These are phyloP conservation scores for Proterorhinus semilunaris DNA, from an alignment of 2,113 vertebrate genomes.

Conservation along the genomic window DNA sequence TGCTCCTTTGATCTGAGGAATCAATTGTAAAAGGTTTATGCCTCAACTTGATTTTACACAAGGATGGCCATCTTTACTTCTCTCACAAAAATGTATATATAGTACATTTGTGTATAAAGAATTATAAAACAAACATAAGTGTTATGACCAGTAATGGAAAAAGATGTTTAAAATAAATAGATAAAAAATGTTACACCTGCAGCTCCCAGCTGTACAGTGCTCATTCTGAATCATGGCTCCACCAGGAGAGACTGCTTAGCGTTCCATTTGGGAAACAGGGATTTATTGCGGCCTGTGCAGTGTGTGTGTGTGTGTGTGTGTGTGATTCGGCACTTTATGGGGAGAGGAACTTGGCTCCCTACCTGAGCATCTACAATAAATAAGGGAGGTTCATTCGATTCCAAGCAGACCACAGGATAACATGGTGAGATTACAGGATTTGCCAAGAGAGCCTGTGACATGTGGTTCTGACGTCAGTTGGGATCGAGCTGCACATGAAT, in stretches of 20 bases:
- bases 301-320: not conserved
- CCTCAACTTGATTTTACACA: too few species aligned
- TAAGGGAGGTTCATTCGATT: slow-evolving; percentile 49
- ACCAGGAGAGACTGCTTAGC: slow-evolving; percentile 51
- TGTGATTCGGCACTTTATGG: slow-evolving; percentile 17
- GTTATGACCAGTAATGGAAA: slow-evolving; percentile 18
- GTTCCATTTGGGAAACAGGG: slow-evolving; percentile 65
- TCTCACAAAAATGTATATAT: too few species aligned
- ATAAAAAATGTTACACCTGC: slow-evolving; percentile 52
- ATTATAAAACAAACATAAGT: not conserved
- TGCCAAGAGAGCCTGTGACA: not conserved
- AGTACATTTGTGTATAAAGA: too few species aligned
- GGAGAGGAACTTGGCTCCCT: slow-evolving; percentile 46
- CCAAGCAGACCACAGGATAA: slow-evolving; percentile 9
- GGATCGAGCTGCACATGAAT: not conserved
- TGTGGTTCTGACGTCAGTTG: slow-evolving; percentile 12
- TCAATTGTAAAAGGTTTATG: too few species aligned
- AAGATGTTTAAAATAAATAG: not conserved
- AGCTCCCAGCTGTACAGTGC: slow-evolving; percentile 54
- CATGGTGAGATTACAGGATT: not conserved
- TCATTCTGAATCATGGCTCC: slow-evolving; percentile 63
- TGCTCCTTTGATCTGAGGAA: too few species aligned
- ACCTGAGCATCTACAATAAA: slow-evolving; percentile 53
- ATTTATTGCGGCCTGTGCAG: slow-evolving; percentile 56
- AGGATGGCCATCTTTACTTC: too few species aligned